Conservation (phyloP, 2,797 vertebrate genomes). For the Hypotaenidia okinawae region DNA sequence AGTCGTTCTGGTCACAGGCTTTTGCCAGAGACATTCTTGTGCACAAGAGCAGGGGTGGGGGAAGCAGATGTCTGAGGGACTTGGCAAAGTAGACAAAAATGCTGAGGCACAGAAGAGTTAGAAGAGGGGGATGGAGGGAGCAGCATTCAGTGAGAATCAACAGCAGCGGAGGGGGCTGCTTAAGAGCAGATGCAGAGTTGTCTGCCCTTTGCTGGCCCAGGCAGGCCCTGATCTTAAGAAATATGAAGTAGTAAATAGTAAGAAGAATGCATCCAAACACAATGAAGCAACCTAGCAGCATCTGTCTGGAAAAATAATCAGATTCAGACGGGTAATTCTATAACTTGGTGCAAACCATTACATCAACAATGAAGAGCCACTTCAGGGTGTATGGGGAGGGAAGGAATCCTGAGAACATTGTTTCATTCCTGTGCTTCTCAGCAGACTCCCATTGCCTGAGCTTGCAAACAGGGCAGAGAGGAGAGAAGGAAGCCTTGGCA, state of each 20-base stretch:
- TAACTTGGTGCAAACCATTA: background rate
- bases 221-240: background rate
- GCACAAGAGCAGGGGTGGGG: background rate
- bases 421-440: background rate
- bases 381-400: background rate
- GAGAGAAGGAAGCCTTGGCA: background rate
- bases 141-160: background rate
- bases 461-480: background rate
- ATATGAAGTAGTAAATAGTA: background rate
- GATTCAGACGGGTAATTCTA: background rate
- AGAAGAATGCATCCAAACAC: background rate
- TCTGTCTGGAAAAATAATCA: constrained; percentile 33
- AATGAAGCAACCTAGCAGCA: background rate
- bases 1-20: background rate
- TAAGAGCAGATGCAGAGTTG: background rate
- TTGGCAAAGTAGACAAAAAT: constrained; percentile 52
- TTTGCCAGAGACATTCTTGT: constrained; percentile 43
- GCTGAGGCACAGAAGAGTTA: background rate
- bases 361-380: background rate
- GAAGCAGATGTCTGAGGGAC: constrained; percentile 51
- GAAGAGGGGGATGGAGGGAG: background rate
- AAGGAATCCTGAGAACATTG: background rate
- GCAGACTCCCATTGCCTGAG: background rate
- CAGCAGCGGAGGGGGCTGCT: background rate
- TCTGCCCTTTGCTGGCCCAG: background rate